These are phyloP conservation scores for Oncorhynchus clarkii DNA, from an alignment of 2,113 vertebrate genomes.

Conservation along the genomic window DNA sequence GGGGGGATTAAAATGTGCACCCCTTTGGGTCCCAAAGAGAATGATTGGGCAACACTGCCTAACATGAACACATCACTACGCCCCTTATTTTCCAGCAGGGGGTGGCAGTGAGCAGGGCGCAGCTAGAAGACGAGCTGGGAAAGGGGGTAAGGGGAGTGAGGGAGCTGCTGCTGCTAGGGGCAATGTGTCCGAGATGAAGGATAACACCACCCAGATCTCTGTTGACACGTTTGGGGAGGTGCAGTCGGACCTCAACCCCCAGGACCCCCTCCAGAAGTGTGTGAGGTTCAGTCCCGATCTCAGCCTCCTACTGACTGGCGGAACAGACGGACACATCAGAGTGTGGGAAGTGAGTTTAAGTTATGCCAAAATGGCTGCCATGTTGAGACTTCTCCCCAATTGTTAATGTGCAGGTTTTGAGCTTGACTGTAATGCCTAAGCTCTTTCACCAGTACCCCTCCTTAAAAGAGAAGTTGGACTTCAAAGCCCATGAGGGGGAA, in stretches of 20 bases:
- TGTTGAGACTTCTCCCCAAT: neutral
- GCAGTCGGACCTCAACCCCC: conserved; percentile 81
- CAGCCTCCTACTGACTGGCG: conserved; percentile 84
- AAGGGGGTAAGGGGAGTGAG: conserved; percentile 45
- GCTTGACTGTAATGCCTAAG: neutral
- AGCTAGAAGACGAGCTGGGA: conserved; percentile 61
- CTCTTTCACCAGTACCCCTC: conserved; percentile 79
- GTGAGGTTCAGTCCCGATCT: conserved; percentile 82
- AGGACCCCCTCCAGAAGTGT: conserved; percentile 87
- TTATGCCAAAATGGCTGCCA: neutral
- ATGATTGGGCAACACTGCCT: no score
- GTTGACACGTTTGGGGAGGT: conserved; percentile 78
- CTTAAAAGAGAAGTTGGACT: conserved; percentile 85
- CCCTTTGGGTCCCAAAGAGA: no score
- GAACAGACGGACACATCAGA: conserved; percentile 83
- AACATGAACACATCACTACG: no score
- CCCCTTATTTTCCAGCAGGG: conserved; percentile 45
- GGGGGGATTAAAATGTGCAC: no score
- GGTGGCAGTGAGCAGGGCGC: conserved; percentile 44
- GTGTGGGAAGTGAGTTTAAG: conserved; percentile 83
- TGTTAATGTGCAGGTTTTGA: neutral
- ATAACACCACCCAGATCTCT: conserved; percentile 64
- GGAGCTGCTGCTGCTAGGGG: neutral
- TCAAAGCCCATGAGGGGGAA: conserved; percentile 88
- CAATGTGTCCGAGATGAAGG: conserved; percentile 45